A percentile compares a stretch with the other conserved stretches of the same genome.
These are phyloP conservation scores for Cardiocondyla obscurior DNA, from an alignment of 1,140 invertebrate species.

Conservation along the genomic window DNA sequence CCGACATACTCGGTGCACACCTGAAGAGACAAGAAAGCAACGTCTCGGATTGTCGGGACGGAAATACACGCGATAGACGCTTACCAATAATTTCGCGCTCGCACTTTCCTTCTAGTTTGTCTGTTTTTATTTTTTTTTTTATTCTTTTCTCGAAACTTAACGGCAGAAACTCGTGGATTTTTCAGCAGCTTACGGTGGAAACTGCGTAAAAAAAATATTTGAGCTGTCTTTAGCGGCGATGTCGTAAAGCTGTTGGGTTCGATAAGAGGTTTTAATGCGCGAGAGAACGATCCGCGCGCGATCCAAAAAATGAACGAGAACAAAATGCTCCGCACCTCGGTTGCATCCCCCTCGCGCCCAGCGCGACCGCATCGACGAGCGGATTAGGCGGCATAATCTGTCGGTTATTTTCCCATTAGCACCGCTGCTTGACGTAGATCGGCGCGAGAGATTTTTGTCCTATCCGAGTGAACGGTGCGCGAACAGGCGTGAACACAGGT, in stretches of 20 bases:
- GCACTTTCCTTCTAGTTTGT: not conserved
- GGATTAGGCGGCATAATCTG: slow-evolving; percentile 72
- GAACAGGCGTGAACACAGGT: slow-evolving; percentile 82
- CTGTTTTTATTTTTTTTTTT: too few relatives aligned
- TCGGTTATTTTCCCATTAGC: slow-evolving; percentile 72
- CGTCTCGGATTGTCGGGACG: slow-evolving; percentile 37
- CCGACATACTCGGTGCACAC: slow-evolving; percentile 57
- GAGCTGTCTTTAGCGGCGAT: not conserved
- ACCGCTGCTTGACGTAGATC: slow-evolving; percentile 62
- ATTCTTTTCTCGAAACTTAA: not conserved
- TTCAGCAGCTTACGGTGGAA: not conserved
- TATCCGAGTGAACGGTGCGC: slow-evolving; percentile 51
- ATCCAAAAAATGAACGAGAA: not conserved
- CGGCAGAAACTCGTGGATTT: not conserved
- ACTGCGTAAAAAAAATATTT: not conserved
- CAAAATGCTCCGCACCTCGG: slow-evolving; percentile 13
- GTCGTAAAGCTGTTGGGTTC: not conserved
- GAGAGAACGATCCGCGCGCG: not conserved
- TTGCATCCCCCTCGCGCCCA: slow-evolving; percentile 40
- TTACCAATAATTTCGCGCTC: not conserved
- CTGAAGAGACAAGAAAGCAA: slow-evolving; percentile 47
- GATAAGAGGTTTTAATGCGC: slow-evolving; percentile 6
- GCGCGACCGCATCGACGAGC: slow-evolving; percentile 69
- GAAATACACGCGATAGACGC: slow-evolving; percentile 21
- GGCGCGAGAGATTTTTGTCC: slow-evolving; percentile 73